Evolutionary conservation across 2,888 invertebrate genomes (phyloP), one percentile per base, ranked within the genome.

Genomic region (Cerceris ruficornis): DNA sequence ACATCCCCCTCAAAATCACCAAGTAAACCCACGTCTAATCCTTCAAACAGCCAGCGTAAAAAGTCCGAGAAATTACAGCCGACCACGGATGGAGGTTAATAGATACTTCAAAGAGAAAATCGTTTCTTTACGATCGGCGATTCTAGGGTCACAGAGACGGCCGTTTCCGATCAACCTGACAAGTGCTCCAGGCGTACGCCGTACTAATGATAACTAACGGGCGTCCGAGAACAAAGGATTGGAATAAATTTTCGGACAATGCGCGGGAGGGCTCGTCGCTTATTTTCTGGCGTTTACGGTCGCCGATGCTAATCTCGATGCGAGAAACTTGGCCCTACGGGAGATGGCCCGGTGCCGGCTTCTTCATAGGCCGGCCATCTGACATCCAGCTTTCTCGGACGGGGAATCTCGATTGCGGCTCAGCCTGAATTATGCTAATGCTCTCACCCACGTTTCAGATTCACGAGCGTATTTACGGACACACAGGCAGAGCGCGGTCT

Each of bases 181-280:
- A 85, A 84, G 84, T 80, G 84, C 77, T 75, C 50, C 65, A 64
- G 80, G 83, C 86, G 75, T 64, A 74, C 67, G 68, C 77, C 76
- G 81, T 84, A 86, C 85, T 85, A 85, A 87, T 87, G 86, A 87
- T 87, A 87, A 87, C 82, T 82, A 87, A 87, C 82, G 83, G 84
- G 84, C 85, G 77, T 66, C 54, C 62, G 77, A 71, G 87, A 87
- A 87, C 86, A 87, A 87, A 87, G 87, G 87, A 77, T 86, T 69
- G 80, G 84, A 87, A 87, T 87, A 87, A 87, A 87, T 86, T 85
- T 86, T 86, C 81, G 81, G 84, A 81, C 77, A 76, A 73, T 75
- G 73, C 75, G 81, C 78, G 86, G 68, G 80, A 72, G 79, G 77
- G 77, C 58, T 64, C 69, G 77, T 70, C 76, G 83, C 79, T 86